A percentile compares a stretch with the other conserved stretches of the same genome.
phyloP scores from a whole-genome alignment of 2,113 vertebrate species.

The Pao palembangensis region DNA sequence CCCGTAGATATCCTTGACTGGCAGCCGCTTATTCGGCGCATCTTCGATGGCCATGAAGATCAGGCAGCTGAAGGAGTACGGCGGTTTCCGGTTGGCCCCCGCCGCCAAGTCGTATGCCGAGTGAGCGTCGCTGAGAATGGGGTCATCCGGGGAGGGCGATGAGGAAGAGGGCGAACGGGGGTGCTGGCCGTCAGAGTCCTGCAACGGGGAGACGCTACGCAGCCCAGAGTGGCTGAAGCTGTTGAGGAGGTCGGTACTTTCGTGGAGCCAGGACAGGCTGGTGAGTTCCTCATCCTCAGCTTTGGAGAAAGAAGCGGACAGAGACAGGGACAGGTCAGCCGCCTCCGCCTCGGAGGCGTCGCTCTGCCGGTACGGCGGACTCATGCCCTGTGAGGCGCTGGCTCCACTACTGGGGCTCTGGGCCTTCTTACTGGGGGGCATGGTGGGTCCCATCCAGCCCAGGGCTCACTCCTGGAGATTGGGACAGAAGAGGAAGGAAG shows the following conservation, averaged over 20 bases:
- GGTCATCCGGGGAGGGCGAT: constrained; percentile 68
- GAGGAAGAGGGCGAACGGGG: constrained; percentile 81
- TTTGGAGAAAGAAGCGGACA: constrained; percentile 82
- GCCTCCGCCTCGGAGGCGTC: constrained; percentile 84
- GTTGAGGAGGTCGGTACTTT: constrained; percentile 95
- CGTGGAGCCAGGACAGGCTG: constrained; percentile 97
- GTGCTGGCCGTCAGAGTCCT: constrained; percentile 86
- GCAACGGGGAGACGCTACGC: constrained; percentile 91
- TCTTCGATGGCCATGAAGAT: constrained; percentile 99
- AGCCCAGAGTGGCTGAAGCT: constrained; percentile 95
- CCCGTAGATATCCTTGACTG: constrained; percentile 98
- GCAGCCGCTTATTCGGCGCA: constrained; percentile 92
- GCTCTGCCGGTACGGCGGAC: constrained; percentile 81
- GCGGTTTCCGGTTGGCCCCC: constrained; percentile 94
- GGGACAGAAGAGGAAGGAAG: constrained; percentile 9
- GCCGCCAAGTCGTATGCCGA: constrained; percentile 84
- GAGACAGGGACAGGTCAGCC: constrained; percentile 88
- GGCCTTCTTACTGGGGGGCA: constrained; percentile 98
- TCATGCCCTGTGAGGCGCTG: constrained; percentile 87
- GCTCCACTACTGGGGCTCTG: constrained; percentile 90
- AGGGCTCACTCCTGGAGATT: constrained; percentile 77
- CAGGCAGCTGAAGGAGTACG: constrained; percentile 98
- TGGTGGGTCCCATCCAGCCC: constrained; percentile 98
- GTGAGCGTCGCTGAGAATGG: constrained; percentile 62
- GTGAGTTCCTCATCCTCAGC: constrained; percentile 93